Conservation (phyloP, 2,797 vertebrate genomes). For the Trachurus trachurus region DNA sequence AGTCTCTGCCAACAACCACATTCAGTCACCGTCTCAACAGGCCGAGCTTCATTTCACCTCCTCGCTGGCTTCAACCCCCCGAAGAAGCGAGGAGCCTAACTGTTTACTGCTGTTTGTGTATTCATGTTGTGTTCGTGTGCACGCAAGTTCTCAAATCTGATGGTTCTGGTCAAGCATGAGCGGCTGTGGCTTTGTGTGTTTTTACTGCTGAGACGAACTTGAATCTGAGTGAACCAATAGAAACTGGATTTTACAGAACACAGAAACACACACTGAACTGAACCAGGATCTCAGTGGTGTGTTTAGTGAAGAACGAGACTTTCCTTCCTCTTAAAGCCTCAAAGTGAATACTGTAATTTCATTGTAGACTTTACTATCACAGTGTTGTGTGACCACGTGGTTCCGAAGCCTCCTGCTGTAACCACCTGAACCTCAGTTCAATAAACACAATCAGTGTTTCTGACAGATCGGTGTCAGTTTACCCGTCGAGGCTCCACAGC, state of each 20-base stretch:
- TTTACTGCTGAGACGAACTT: conserved; percentile 2
- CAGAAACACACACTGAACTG: conserved; percentile 19
- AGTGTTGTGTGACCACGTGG: conserved; percentile 9
- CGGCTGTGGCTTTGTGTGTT: conserved; percentile 14
- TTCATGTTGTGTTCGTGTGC: conserved; percentile 1
- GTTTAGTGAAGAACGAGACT: conserved; percentile 32
- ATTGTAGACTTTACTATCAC: neutral
- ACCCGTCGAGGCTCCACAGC: neutral
- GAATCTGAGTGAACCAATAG: conserved; percentile 7
- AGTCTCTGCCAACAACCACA: conserved; percentile 60
- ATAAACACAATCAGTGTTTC: conserved; percentile 13
- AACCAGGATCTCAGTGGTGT: conserved; percentile 1
- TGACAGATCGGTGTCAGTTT: conserved; percentile 28
- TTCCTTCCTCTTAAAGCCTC: conserved; percentile 13
- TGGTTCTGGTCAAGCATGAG: conserved; percentile 11
- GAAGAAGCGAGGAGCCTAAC: conserved; percentile 14
- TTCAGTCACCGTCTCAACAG: conserved; percentile 36
- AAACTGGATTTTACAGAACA: conserved; percentile 29
- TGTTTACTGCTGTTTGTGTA: conserved; percentile 16
- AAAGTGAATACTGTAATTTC: conserved; percentile 30
- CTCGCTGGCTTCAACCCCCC: conserved; percentile 19
- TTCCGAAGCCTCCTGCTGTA: neutral
- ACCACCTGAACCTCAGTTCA: neutral
- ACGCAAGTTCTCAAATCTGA: conserved; percentile 4
- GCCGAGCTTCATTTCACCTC: conserved; percentile 11